Evolutionary conservation across 2,113 vertebrate species (phyloP), one percentile per base, ranked within the genome.

Genomic region (Halichoerus grypus): DNA sequence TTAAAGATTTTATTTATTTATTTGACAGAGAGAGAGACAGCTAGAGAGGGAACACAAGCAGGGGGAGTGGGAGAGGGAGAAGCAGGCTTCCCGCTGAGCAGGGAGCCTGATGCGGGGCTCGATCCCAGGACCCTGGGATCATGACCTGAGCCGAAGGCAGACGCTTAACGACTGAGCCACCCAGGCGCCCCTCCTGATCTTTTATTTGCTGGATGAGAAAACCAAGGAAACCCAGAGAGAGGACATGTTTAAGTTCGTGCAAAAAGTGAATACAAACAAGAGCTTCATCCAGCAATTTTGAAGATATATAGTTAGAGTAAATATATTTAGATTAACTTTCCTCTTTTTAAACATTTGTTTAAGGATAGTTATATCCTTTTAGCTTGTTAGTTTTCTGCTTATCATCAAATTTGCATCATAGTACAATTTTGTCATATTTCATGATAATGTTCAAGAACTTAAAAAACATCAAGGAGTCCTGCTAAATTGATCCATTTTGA

Each of bases 401-500:
- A 1, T 80, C 28, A 53, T 59, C 1, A 15, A 97, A 69, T 85
- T 79, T n/a, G 3, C 42, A 92, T 76, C 67, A 39, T 11, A 46
- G 6, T 59, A 59, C 69, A 11, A 5, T 80, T 95, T 67, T 65
- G 13, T 81, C 80, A 46, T 55, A 61, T 74, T 88, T 93, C 24
- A 15, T 65, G 55, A 53, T 89, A 88, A 67, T 91, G 24, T 80
- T 91, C 22, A 85, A 26, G 12, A 80, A 80, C 28, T 69, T 81
- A 87, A 87, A 51, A 39, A 84, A 49, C 16, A 88, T 83, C n/a
- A 79, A 49, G 19, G 46, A 90, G 21, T 97, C 24, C 0, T 79
- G 1, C 59, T 67, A 72, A 80, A 69, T 95, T 91, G 77, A 77
- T 76, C 15, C 49, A 81, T 92, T 88, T 84, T 97, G 42, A 82